phyloP scores from a whole-genome alignment of 2,113 vertebrate species.

The Neopipo cinnamomea region DNA sequence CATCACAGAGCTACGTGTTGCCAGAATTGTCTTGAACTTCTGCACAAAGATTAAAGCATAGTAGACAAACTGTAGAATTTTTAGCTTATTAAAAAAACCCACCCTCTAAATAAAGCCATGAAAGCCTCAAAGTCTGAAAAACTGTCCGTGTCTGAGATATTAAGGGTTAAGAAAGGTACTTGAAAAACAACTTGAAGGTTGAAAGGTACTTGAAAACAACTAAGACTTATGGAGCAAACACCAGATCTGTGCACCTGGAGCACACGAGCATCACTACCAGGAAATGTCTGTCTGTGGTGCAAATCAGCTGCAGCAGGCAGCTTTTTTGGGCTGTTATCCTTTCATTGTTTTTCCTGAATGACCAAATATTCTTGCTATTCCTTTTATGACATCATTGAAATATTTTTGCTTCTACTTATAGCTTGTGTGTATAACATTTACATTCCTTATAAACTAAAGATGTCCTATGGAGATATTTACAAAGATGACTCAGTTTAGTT shows the following conservation, averaged over 20 bases:
- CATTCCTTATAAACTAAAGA: background rate
- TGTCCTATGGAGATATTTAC: background rate
- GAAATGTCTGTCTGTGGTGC: background rate
- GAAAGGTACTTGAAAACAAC: background rate
- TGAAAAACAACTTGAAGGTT: too few relatives aligned
- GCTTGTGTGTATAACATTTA: background rate
- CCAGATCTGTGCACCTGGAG: background rate
- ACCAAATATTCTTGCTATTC: background rate
- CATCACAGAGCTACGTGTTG: background rate
- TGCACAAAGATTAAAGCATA: background rate
- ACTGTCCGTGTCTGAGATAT: background rate
- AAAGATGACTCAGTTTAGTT: background rate
- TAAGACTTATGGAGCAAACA: background rate
- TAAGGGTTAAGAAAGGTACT: background rate
- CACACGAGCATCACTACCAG: background rate
- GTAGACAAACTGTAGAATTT: background rate
- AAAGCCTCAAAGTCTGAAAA: background rate
- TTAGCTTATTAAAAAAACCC: background rate
- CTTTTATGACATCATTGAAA: background rate
- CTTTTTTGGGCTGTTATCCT: background rate
- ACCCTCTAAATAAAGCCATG: background rate
- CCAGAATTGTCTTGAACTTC: background rate
- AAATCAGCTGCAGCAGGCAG: background rate
- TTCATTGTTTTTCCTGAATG: background rate
- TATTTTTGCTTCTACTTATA: background rate